Percentiles rank a stretch among this genome's conserved stretches.
Conservation (phyloP, 1,140 invertebrate genomes). For the Lepidotrigona ventralis region DNA sequence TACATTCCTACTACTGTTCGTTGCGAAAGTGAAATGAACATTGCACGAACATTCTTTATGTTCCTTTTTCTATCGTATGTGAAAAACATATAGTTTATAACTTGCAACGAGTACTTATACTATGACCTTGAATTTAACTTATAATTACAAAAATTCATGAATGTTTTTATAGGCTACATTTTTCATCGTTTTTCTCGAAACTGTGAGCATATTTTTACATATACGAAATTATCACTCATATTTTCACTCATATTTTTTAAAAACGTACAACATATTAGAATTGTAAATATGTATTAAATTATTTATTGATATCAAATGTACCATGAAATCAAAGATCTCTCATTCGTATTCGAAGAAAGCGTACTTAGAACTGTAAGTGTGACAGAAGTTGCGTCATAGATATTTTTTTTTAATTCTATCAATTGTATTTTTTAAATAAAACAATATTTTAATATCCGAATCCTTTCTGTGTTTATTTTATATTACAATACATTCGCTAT, state of each 20-base stretch:
- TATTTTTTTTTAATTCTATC: not conserved
- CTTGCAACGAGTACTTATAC: constrained; percentile 10
- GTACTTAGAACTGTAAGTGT: constrained; percentile 22
- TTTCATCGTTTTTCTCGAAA: not conserved
- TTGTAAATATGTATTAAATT: constrained; percentile 55
- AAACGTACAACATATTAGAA: not conserved
- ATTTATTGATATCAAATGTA: constrained; percentile 45
- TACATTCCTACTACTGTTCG: not conserved
- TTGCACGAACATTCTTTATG: not conserved
- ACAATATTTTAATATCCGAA: not conserved
- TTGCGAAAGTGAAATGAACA: not conserved
- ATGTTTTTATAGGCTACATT: not conserved
- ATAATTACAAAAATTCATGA: not conserved
- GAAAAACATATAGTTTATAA: not conserved
- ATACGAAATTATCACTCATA: constrained; percentile 5
- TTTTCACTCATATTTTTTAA: not conserved
- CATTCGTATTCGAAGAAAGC: constrained; percentile 2
- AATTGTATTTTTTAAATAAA: constrained; percentile 24
- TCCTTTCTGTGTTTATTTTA: not conserved
- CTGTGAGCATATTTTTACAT: not conserved
- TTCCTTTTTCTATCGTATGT: constrained; percentile 5
- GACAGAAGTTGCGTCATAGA: not conserved
- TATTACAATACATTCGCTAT: constrained; percentile 7
- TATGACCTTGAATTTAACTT: not conserved
- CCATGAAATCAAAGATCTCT: constrained; percentile 41